Conservation (phyloP, 2,888 invertebrate genomes). For the Anodontia alba region DNA sequence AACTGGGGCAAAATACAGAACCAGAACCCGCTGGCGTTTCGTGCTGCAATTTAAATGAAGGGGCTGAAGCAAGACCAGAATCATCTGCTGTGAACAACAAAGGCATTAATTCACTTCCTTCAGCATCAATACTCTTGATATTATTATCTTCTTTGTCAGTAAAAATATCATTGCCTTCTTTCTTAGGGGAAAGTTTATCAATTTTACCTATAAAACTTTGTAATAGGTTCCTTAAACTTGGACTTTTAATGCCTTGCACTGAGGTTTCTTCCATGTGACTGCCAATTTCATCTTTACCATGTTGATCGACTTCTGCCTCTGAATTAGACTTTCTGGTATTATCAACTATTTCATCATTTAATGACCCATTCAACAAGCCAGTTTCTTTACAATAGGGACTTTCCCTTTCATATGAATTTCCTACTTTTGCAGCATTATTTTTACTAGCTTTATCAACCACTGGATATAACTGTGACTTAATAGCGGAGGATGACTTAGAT, state of each 20-base stretch:
- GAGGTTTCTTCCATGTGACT: neutral
- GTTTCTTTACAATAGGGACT: neutral
- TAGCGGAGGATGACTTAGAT: neutral
- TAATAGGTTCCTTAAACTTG: conserved; percentile 26
- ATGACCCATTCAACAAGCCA: neutral
- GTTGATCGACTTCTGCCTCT: neutral
- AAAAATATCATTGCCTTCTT: neutral
- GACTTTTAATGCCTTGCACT: neutral
- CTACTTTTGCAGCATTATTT: neutral
- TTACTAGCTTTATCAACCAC: neutral
- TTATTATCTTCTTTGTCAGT: neutral
- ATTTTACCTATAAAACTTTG: conserved; percentile 28
- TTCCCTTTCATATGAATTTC: neutral
- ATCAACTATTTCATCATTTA: neutral
- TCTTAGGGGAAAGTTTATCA: conserved; percentile 2
- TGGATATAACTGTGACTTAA: neutral
- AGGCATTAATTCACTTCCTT: conserved; percentile 5
- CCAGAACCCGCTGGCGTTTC: neutral
- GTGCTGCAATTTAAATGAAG: neutral
- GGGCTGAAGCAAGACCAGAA: neutral
- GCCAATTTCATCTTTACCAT: neutral
- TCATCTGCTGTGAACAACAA: neutral
- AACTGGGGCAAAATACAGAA: neutral
- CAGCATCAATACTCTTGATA: neutral
- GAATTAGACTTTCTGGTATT: neutral